Base-by-base conservation (phyloP, 2,113 vertebrate genomes). In the Oxygymnocypris stewartii region DNA sequence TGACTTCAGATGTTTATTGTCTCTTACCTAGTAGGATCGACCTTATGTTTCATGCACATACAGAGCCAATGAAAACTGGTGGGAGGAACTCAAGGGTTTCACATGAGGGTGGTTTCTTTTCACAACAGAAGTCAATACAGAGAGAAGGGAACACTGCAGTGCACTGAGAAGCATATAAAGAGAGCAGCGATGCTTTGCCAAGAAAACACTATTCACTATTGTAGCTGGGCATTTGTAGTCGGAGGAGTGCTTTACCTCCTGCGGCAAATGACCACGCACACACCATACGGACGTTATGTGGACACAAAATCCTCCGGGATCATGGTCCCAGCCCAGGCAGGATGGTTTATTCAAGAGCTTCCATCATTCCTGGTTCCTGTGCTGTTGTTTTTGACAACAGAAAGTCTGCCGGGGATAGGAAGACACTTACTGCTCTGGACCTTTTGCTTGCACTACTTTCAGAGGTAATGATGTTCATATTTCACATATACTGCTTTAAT, bases 271-370 rank as follows among this genome's bases (percentile, higher is more conserved):
- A 80, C 25, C 20, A 40, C 1, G 6, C 90, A 92, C 2, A 88
- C 89, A 0, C 12, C 69, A 18, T 97, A 97, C 10, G 96, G 96
- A 23, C 96, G 95, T 84, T 90, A 96, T 81, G 84, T 90, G 84
- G 73, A 74, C 9, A 2, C 14, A 12, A 9, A 23, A 1, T 8
- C 2, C 0, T 40, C 35, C 0, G 37, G 35, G 8, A 4, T 47
- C 11, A 82, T 88, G 89, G 78, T 96, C 63, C 90, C 96, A 0
- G 94, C 96, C 16, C 91, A 93, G 69, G 83, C 88, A 69, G 95
- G 93, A 65, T 97, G 96, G 96, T 95, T 97, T 90, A 83, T 96
- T 82, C 96, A 96, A 92, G 96, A 97, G 89, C 91, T 97, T 85
- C 96, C 96, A 10, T 93, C 96, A 5, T 95, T 97, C 86, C 88